Evolutionary conservation across 2,113 vertebrate genomes (phyloP).

Genomic region (Grammomys dolichurus): DNA sequence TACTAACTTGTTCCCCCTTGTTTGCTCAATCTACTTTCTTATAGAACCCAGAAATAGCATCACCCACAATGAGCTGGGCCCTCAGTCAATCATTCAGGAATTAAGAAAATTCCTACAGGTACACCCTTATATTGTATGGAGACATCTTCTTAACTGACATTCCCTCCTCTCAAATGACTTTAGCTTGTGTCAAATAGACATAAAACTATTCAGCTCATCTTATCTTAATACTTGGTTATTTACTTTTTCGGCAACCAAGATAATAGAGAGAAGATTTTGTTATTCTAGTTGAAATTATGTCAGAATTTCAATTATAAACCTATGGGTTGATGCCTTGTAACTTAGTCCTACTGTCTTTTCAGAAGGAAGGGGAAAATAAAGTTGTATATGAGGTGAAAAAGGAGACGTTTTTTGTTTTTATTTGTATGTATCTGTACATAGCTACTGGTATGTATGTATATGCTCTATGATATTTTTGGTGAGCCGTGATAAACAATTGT

Average conservation of each 20-base stretch:
- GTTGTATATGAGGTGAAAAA: neutral
- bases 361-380: neutral
- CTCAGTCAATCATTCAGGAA: neutral
- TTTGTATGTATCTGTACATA: neutral
- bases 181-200: neutral
- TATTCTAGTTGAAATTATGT: neutral
- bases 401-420: neutral
- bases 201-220: neutral
- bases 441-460: neutral
- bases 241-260: neutral
- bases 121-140: no score
- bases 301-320: slow-evolving; percentile 7
- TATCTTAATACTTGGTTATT: neutral
- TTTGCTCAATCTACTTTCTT: neutral
- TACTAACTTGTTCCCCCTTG: neutral
- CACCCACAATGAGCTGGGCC: neutral
- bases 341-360: neutral
- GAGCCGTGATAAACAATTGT: neutral
- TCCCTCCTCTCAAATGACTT: no score
- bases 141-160: no score
- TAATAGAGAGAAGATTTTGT: neutral
- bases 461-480: neutral
- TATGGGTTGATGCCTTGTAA: slow-evolving; percentile 1
- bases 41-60: neutral
- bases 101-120: neutral